Evolutionary conservation across 2,113 vertebrate genomes (phyloP), one percentile per base, ranked within the genome.

Genomic region (Dicentrarchus labrax): DNA sequence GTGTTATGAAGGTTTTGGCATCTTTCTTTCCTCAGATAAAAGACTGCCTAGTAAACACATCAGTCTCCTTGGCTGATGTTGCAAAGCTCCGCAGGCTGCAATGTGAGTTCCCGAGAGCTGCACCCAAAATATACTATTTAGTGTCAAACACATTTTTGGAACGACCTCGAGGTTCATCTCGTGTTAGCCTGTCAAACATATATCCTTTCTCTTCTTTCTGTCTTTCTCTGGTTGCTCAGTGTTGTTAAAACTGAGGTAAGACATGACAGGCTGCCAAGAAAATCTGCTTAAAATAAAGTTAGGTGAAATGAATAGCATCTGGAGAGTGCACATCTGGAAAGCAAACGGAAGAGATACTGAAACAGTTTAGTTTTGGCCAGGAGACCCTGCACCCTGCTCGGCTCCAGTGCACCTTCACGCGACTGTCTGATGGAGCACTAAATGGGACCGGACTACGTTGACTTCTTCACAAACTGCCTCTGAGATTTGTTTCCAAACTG

Each of bases 271-370:
- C 88, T 88, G 89, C 91, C 91, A 92, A 82, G 76, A 82, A 65
- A 71, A 88, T 86, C 90, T 89, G 84, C 85, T 85, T 85, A 77
- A 88, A 92, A 91, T 89, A 91, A 85, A 88, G 84, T 85, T 61
- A 57, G 56, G 57, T 80, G 72, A 89, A 91, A 90, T 72, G 47
- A 88, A 86, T 74, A 77, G 83, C 92, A 93, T 90, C 89, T 94
- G 92, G 84, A 83, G 78, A 85, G 70, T 2, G 21, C 80, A 88
- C 78, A 92, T 91, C 89, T 90, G 91, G 91, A 86, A 83, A 67
- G 72, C 67, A 50, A 69, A 86, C 54, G 43, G 60, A 87, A 75
- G 57, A 72, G 65, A 80, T 69, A 67, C 76, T 80, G 72, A 67
- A 88, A 70, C 66, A 6, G 22, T 78, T 75, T 51, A 78, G 67